phyloP scores from a whole-genome alignment of 2,113 vertebrate genomes.

The Aptenodytes forsteri region DNA sequence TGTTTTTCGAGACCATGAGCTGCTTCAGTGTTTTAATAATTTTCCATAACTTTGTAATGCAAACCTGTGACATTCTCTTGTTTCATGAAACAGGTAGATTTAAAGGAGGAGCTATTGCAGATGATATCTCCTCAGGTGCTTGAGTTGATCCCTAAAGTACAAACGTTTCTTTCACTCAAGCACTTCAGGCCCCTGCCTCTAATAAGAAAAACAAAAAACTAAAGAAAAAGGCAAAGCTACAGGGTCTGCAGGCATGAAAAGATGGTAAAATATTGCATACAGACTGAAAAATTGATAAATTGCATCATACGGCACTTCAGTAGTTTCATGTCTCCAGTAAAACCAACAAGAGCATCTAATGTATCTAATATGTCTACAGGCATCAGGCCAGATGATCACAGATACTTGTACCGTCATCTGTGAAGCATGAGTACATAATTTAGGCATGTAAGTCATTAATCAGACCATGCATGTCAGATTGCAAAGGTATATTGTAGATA shows the following conservation, averaged over 20 bases:
- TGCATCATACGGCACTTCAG: not conserved
- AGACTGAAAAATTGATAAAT: not conserved
- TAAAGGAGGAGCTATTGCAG: not conserved
- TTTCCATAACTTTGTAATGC: not conserved
- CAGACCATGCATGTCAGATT: not conserved
- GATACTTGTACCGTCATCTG: not conserved
- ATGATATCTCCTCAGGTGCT: not conserved
- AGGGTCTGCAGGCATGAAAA: not conserved
- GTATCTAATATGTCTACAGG: accelerated
- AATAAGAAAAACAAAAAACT: not conserved
- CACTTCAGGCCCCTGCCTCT: not conserved
- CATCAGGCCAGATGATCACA: not conserved
- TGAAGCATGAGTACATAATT: not conserved
- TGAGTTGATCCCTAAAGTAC: not conserved
- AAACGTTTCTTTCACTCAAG: not conserved
- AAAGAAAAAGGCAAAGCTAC: not conserved
- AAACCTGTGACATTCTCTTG: not conserved
- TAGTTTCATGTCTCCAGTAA: not conserved
- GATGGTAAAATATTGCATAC: not conserved
- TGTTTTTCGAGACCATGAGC: not conserved
- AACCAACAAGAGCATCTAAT: not conserved
- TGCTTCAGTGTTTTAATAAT: not conserved
- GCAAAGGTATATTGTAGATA: not conserved
- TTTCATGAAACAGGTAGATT: not conserved
- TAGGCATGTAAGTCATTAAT: not conserved